Conservation (phyloP, 2,888 invertebrate genomes). For the Pedicia rivosa region DNA sequence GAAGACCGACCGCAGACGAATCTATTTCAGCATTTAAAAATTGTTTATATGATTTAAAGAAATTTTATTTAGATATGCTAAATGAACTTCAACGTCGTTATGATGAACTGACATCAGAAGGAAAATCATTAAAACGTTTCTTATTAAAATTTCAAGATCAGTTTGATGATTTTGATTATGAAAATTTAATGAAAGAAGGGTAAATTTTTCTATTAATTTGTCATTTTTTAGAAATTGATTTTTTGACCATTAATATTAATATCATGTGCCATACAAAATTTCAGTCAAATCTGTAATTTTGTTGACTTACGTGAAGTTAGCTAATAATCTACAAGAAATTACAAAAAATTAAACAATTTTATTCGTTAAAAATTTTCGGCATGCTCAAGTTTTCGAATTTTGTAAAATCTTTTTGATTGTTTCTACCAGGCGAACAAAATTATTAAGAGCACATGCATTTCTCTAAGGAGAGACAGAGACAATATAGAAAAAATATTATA, state of each 20-base stretch:
- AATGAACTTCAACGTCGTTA: constrained; percentile 46
- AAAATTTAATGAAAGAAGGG: constrained; percentile 22
- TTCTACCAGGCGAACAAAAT: no score
- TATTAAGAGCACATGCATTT: no score
- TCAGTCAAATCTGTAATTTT: no score
- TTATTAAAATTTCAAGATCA: constrained; percentile 26
- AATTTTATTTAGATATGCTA: constrained; percentile 42
- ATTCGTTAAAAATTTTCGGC: no score
- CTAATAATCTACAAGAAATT: no score
- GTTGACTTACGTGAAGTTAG: no score
- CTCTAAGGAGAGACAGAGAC: no score
- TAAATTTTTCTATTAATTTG: constrained; percentile 10
- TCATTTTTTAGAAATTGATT: not conserved
- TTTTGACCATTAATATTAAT: not conserved
- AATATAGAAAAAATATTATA: no score
- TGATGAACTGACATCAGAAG: constrained; percentile 37
- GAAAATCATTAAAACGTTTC: constrained; percentile 23
- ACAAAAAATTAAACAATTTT: no score
- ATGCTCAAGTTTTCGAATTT: no score
- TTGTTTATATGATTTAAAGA: constrained; percentile 52
- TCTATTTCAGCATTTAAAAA: constrained; percentile 21
- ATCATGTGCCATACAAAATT: no score
- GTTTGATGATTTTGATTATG: constrained; percentile 25
- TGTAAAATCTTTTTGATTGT: no score
- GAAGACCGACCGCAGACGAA: constrained; percentile 18